Evolutionary conservation across 2,888 invertebrate genomes (phyloP).

Genomic region (Congeria kusceri): DNA sequence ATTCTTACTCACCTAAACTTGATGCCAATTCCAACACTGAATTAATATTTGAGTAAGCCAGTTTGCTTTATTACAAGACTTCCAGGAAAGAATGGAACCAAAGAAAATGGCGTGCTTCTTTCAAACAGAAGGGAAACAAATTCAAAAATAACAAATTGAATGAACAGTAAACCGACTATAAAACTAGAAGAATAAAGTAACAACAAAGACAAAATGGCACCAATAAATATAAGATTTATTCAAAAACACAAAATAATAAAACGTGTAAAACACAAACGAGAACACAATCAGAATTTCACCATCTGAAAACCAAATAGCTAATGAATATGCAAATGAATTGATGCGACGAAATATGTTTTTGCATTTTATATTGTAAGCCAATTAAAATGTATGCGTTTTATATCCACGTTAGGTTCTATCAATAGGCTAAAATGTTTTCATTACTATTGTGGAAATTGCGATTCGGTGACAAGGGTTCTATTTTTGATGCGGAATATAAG

Average conservation of each 20-base stretch:
- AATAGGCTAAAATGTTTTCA: no score
- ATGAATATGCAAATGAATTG: conserved; percentile 54
- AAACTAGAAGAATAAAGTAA: conserved; percentile 17
- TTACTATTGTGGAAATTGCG: no score
- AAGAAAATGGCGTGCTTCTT: conserved; percentile 60
- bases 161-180: conserved; percentile 6
- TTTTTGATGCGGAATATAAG: no score
- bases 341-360: no score
- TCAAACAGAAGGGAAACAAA: conserved; percentile 4
- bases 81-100: conserved; percentile 47
- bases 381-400: no score
- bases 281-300: conserved; percentile 53
- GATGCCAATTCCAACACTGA: no score
- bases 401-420: no score
- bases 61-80: conserved; percentile 15
- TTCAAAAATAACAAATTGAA: background rate
- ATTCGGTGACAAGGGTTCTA: no score
- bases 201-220: background rate
- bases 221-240: conserved; percentile 2
- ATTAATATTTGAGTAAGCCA: no score
- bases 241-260: conserved; percentile 12
- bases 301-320: conserved; percentile 60
- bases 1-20: no score
- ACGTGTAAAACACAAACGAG: conserved; percentile 24
- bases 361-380: no score